A percentile compares a stretch with the other conserved stretches of the same genome.
Evolutionary conservation across 2,888 invertebrate species (phyloP).

Genomic region (Argyra leucocephala): DNA sequence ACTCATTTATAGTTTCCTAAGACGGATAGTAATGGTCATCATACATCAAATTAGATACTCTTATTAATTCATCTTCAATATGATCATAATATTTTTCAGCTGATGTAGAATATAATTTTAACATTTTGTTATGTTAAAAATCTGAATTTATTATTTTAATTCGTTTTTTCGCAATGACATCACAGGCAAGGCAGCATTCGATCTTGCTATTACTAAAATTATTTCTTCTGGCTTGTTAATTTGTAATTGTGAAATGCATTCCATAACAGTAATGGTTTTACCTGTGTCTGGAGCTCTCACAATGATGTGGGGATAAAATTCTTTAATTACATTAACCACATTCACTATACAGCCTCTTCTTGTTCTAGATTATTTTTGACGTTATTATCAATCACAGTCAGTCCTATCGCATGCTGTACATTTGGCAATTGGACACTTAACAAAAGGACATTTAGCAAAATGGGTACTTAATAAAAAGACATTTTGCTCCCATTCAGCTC

Average conservation of each 20-base stretch:
- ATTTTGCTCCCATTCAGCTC: no score
- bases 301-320: conserved; percentile 62
- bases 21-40: conserved; percentile 40
- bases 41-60: conserved; percentile 43
- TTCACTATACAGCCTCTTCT: conserved; percentile 52
- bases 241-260: conserved; percentile 56
- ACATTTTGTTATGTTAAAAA: conserved; percentile 28
- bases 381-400: conserved; percentile 17
- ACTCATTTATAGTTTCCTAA: conserved; percentile 45
- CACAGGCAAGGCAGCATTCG: conserved; percentile 66
- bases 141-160: conserved; percentile 34
- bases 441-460: no score
- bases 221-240: conserved; percentile 36
- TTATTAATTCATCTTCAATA: conserved; percentile 35
- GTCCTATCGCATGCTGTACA: no score
- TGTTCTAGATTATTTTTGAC: conserved; percentile 51
- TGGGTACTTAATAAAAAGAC: no score
- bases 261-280: conserved; percentile 62
- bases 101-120: conserved; percentile 44
- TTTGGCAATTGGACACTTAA: no score
- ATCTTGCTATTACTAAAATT: conserved; percentile 58
- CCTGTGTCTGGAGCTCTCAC: conserved; percentile 75
- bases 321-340: conserved; percentile 51
- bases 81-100: conserved; percentile 38
- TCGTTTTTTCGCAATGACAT: conserved; percentile 49